phyloP scores from a whole-genome alignment of 2,888 invertebrate species.

The Chrysotoxum bicinctum region DNA sequence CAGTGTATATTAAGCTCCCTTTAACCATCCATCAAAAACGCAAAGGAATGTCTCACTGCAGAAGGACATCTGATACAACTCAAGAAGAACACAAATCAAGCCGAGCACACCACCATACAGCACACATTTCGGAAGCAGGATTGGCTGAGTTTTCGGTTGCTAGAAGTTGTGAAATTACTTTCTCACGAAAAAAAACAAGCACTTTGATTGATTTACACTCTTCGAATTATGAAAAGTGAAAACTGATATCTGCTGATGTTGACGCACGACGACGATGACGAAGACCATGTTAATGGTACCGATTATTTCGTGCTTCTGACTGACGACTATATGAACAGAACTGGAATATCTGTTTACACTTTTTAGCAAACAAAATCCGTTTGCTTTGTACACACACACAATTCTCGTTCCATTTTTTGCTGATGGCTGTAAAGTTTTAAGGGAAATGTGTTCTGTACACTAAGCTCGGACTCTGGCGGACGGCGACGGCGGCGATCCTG shows the following conservation, averaged over 20 bases:
- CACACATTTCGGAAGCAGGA: background rate
- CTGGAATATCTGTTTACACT: constrained; percentile 31
- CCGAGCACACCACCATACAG: background rate
- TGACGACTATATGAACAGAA: background rate
- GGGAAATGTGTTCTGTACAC: background rate
- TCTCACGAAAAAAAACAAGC: background rate
- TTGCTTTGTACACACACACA: background rate
- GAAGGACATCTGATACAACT: constrained; percentile 26
- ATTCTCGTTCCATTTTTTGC: background rate
- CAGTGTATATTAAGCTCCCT: background rate
- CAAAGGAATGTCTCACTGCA: constrained; percentile 9
- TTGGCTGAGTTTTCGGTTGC: background rate
- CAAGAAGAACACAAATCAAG: constrained; percentile 2
- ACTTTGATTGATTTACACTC: constrained; percentile 60
- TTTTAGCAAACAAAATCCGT: constrained; percentile 36
- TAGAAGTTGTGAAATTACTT: background rate
- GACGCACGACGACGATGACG: constrained; percentile 1
- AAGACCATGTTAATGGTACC: background rate
- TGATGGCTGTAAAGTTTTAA: background rate
- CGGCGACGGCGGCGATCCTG: background rate
- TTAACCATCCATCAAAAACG: constrained; percentile 42
- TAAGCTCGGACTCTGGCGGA: background rate
- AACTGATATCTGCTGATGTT: constrained; percentile 52
- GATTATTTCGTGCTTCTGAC: background rate
- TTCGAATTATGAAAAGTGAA: constrained; percentile 49